phyloP scores from a whole-genome alignment of 2,888 invertebrate genomes.

The Eupeodes luniger region DNA sequence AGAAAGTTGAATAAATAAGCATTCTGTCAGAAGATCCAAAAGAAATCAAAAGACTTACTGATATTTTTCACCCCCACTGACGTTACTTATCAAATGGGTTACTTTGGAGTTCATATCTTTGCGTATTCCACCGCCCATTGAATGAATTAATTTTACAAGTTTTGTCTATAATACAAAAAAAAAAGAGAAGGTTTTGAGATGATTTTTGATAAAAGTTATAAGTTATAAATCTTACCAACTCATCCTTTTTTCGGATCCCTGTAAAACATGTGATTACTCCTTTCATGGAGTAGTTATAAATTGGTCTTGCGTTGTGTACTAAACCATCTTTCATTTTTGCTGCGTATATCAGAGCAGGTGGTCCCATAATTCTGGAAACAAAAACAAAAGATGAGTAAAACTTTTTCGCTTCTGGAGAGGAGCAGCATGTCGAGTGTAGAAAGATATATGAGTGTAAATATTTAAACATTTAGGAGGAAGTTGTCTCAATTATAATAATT shows the following conservation, averaged over 20 bases:
- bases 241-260: slow-evolving; percentile 94
- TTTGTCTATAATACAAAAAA: slow-evolving; percentile 87
- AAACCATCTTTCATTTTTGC: slow-evolving; percentile 89
- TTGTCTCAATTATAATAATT: background rate
- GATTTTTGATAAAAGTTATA: background rate
- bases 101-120: slow-evolving; percentile 95
- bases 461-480: slow-evolving; percentile 9
- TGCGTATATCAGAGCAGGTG: slow-evolving; percentile 91
- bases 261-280: slow-evolving; percentile 96
- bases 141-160: slow-evolving; percentile 95
- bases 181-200: slow-evolving; percentile 7
- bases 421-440: background rate
- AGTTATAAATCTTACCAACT: slow-evolving; percentile 87
- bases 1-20: background rate
- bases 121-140: slow-evolving; percentile 98
- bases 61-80: slow-evolving; percentile 96
- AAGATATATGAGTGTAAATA: slow-evolving; percentile 15
- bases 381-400: slow-evolving; percentile 6
- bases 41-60: slow-evolving; percentile 84
- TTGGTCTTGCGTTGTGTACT: slow-evolving; percentile 90
- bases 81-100: slow-evolving; percentile 96
- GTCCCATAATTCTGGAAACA: slow-evolving; percentile 88
- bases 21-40: background rate
- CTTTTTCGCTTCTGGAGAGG: background rate
- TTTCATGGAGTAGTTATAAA: slow-evolving; percentile 94